Evolutionary conservation across 2,888 invertebrate genomes (phyloP).

Genomic region (Heliconius sara): DNA sequence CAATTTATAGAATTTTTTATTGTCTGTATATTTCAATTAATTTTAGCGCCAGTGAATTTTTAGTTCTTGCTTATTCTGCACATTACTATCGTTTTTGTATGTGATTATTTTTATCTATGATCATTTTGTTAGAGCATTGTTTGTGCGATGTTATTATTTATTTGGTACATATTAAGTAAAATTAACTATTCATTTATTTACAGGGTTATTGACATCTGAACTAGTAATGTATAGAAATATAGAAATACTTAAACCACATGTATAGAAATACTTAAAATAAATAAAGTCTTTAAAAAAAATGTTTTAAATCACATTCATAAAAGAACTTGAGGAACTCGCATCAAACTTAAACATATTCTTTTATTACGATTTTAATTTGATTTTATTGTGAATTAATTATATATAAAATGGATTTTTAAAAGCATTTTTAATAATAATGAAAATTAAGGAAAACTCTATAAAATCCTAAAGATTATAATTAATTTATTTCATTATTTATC

Average conservation of each 20-base stretch:
- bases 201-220: neutral
- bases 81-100: constrained; percentile 28
- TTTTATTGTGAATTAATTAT: neutral
- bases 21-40: constrained; percentile 40
- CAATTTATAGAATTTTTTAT: constrained; percentile 29
- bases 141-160: neutral
- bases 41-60: constrained; percentile 36
- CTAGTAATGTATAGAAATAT: neutral
- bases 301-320: neutral
- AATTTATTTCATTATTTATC: no score
- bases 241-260: no score
- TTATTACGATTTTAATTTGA: neutral
- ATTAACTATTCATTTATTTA: constrained; percentile 3
- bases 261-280: no score
- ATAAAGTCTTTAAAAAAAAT: no score
- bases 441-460: no score
- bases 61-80: constrained; percentile 35
- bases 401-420: neutral
- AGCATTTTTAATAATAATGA: neutral
- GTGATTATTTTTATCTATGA: constrained; percentile 9
- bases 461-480: no score
- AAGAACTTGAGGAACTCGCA: neutral
- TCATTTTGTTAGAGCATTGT: neutral
- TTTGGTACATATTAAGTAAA: neutral
- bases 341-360: neutral